These are phyloP conservation scores for Temnothorax longispinosus DNA, from an alignment of 1,140 invertebrate genomes.

Conservation along the genomic window DNA sequence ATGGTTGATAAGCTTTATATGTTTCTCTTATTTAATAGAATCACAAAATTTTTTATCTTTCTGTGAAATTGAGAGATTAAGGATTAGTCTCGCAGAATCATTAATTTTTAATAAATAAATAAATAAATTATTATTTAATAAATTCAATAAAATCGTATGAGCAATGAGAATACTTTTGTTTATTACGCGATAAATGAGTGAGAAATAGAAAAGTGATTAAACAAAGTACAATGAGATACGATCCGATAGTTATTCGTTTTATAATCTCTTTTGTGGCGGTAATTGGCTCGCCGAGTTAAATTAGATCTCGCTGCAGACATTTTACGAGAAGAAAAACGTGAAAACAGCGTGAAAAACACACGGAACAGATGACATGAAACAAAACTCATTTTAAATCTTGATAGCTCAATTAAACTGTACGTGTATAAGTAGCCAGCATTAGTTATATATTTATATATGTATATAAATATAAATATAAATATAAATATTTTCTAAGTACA, in stretches of 20 bases:
- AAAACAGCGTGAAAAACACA: not conserved
- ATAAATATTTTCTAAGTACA: not conserved
- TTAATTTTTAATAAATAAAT: not conserved
- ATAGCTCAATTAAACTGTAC: not conserved
- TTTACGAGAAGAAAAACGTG: not conserved
- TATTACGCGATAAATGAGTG: not conserved
- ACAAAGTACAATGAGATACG: slow-evolving; percentile 4
- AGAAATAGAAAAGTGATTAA: not conserved
- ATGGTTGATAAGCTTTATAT: not conserved
- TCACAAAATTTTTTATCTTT: not conserved
- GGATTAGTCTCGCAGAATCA: no score
- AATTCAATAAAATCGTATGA: not conserved
- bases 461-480: not conserved
- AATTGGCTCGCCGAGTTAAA: not conserved
- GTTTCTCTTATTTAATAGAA: not conserved
- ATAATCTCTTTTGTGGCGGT: not conserved
- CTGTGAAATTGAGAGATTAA: no score
- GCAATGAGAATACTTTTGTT: slow-evolving; percentile 16
- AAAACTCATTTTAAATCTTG: slow-evolving; percentile 2
- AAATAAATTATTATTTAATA: not conserved
- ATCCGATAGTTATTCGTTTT: not conserved
- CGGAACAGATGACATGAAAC: not conserved
- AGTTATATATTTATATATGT: not conserved
- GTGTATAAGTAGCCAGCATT: not conserved
- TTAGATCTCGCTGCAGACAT: not conserved